Percentiles rank a stretch among this genome's conserved stretches.
phyloP scores from a whole-genome alignment of 1,140 invertebrate genomes.

The Venustaconcha ellipsiformis region DNA sequence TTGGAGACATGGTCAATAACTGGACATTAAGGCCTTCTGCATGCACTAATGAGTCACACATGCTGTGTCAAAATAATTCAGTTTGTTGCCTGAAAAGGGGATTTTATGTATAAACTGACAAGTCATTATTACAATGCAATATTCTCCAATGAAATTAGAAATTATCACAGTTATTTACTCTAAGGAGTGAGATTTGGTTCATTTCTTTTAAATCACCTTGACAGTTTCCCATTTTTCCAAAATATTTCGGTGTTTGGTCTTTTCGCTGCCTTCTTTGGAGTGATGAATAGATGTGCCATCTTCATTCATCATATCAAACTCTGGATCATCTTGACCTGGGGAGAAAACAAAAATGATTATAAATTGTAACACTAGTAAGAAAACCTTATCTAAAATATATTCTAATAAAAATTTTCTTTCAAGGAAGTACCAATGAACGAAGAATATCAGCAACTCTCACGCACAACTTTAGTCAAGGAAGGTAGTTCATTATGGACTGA shows the following conservation, averaged over 20 bases:
- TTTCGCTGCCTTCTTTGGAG: conserved; percentile 33
- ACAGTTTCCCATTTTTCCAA: conserved; percentile 53
- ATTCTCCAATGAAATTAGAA: neutral
- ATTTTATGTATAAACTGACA: neutral
- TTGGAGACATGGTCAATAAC: no score
- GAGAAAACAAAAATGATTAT: conserved; percentile 5
- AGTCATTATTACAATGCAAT: neutral
- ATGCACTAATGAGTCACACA: no score
- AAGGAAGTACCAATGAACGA: no score
- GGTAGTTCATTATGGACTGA: no score
- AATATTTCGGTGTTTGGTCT: conserved; percentile 32
- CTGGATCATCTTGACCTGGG: conserved; percentile 26
- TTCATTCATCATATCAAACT: conserved; percentile 48
- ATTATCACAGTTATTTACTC: neutral
- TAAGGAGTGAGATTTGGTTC: no score
- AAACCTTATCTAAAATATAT: no score
- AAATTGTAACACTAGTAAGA: neutral
- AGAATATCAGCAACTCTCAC: no score
- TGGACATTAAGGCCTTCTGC: no score
- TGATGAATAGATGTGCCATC: conserved; percentile 52
- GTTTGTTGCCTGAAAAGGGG: no score
- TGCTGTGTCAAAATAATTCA: no score
- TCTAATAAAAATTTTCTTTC: no score
- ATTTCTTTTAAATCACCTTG: conserved; percentile 26
- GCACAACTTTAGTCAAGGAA: no score